These are phyloP conservation scores for Poeciliopsis paucimaculata DNA, from an alignment of 2,797 vertebrate species.

Conservation along the genomic window DNA sequence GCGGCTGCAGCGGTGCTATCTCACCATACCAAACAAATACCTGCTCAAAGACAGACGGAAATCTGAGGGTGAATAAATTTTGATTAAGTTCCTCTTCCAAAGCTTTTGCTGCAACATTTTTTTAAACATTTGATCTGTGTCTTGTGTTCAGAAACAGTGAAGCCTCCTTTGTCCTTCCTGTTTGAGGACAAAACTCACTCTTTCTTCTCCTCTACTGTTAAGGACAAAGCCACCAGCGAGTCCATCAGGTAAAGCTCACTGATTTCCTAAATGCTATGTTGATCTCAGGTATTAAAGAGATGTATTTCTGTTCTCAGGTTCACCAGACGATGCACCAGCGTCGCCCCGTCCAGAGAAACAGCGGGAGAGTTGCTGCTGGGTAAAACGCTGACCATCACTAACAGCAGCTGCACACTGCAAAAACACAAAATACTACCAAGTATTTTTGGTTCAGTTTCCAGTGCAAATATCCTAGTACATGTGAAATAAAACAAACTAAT, in stretches of 20 bases:
- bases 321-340: constrained; percentile 93
- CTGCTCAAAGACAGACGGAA: constrained; percentile 94
- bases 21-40: constrained; percentile 98
- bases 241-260: constrained; percentile 87
- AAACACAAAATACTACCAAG: too few species aligned
- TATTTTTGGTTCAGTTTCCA: too few species aligned
- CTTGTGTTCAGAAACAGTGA: constrained; percentile 82
- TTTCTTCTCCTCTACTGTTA: constrained; percentile 97
- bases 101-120: neutral
- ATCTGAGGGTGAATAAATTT: constrained; percentile 83
- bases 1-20: constrained; percentile 94
- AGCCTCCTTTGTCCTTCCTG: constrained; percentile 90
- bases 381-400: constrained; percentile 69
- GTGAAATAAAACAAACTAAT: too few species aligned
- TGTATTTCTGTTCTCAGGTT: constrained; percentile 81
- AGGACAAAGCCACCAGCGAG: constrained; percentile 99
- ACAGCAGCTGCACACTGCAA: constrained; percentile 20
- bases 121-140: constrained; percentile 19
- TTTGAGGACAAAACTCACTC: constrained; percentile 98
- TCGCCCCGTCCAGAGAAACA: constrained; percentile 96
- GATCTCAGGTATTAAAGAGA: constrained; percentile 18
- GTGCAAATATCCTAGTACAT: too few species aligned
- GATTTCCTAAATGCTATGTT: constrained; percentile 5
- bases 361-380: constrained; percentile 93
- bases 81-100: too few species aligned